phyloP scores from a whole-genome alignment of 1,140 invertebrate genomes.

The Ganaspis sp. region DNA sequence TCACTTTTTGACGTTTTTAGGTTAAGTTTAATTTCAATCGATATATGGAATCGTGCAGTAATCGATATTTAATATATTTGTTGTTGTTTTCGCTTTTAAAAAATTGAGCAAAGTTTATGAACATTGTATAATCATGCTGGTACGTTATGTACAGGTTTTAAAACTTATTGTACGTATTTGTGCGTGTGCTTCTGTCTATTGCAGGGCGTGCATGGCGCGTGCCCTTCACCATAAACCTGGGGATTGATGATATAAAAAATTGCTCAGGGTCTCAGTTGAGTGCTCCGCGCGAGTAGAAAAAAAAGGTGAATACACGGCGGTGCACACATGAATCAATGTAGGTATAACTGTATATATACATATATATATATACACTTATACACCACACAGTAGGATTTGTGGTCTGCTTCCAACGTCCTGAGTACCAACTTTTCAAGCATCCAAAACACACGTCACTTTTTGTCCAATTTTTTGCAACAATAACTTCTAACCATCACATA shows the following conservation, averaged over 20 bases:
- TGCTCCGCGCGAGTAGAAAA: not conserved
- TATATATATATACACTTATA: not conserved
- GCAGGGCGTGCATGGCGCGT: not conserved
- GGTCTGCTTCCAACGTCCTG: not conserved
- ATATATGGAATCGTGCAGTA: no score
- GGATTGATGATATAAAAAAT: slow-evolving; percentile 2
- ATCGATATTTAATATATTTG: no score
- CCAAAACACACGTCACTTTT: not conserved
- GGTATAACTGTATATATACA: not conserved
- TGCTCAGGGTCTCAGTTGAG: not conserved
- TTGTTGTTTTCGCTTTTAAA: no score
- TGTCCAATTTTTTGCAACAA: not conserved
- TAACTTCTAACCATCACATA: no score
- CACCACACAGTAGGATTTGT: not conserved
- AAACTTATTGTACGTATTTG: not conserved
- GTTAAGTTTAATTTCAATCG: no score
- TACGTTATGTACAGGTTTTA: not conserved
- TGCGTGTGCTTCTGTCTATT: not conserved
- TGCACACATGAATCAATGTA: not conserved
- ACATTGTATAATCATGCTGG: not conserved
- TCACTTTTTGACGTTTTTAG: no score
- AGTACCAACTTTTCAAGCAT: not conserved
- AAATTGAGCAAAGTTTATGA: no score
- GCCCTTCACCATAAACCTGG: not conserved
- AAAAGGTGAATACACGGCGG: not conserved